Evolutionary conservation across 2,888 invertebrate species (phyloP).

Genomic region (Augiades crinisus): DNA sequence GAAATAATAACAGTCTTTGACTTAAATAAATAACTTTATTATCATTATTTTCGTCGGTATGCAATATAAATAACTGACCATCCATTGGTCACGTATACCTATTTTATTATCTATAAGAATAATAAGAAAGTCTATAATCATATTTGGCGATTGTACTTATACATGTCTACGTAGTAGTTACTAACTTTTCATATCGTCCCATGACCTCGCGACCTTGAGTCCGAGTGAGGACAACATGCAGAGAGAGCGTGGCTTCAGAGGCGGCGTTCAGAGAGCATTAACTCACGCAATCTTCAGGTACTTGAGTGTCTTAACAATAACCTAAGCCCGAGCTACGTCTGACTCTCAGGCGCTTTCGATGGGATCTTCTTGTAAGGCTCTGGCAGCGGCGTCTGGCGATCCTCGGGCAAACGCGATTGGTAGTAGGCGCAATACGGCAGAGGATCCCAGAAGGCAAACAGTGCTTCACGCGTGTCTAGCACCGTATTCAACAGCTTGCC

Average conservation of each 20-base stretch:
- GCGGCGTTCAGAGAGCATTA: conserved; percentile 49
- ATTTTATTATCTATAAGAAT: conserved; percentile 26
- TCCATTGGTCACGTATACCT: conserved; percentile 28
- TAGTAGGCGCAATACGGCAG: conserved; percentile 93
- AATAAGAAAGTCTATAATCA: conserved; percentile 54
- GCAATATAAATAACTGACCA: conserved; percentile 30
- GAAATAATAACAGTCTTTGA: conserved; percentile 18
- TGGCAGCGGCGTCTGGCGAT: conserved; percentile 67
- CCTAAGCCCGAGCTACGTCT: conserved; percentile 37
- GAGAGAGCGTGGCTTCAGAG: conserved; percentile 42
- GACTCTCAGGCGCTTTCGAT: conserved; percentile 73
- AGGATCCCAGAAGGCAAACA: conserved; percentile 93
- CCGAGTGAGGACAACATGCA: conserved; percentile 37
- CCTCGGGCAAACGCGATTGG: conserved; percentile 87
- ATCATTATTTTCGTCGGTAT: conserved; percentile 40
- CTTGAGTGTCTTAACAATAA: conserved; percentile 73
- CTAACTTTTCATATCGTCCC: conserved; percentile 63
- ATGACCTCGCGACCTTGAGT: conserved; percentile 41
- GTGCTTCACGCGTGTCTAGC: conserved; percentile 88
- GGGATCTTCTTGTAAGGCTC: conserved; percentile 82
- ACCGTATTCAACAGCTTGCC: conserved; percentile 85
- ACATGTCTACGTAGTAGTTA: conserved; percentile 78
- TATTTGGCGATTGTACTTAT: conserved; percentile 44
- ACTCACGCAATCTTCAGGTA: conserved; percentile 77
- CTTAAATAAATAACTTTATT: conserved; percentile 33